Percentiles rank a stretch among this genome's conserved stretches.
phyloP scores from a whole-genome alignment of 2,113 vertebrate species.

The Paracanthobrama guichenoti region DNA sequence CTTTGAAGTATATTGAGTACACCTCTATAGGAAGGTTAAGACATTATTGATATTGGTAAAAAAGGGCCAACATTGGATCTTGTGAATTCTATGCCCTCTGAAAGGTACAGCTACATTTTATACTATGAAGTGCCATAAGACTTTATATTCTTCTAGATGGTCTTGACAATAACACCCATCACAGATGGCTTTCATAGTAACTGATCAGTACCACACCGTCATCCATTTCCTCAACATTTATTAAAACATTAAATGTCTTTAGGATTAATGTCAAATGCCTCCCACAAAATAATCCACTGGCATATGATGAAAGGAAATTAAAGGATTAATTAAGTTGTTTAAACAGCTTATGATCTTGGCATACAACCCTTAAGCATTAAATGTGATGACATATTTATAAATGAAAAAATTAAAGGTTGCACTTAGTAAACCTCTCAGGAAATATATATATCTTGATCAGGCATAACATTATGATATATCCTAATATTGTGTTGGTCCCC shows the following conservation, averaged over 20 bases:
- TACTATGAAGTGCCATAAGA: not conserved
- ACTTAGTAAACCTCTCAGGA: not conserved
- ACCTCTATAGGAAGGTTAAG: not conserved
- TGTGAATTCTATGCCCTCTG: not conserved
- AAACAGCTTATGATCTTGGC: not conserved
- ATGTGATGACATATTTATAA: not conserved
- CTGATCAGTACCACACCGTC: not conserved
- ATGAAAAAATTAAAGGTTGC: not conserved
- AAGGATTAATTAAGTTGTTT: conserved; percentile 16
- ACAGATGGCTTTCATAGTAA: not conserved
- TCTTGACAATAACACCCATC: not conserved
- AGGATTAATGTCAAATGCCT: conserved; percentile 13
- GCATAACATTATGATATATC: too few species aligned
- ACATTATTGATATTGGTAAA: conserved; percentile 17
- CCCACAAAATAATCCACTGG: not conserved
- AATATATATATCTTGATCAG: too few species aligned
- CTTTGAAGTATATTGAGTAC: not conserved
- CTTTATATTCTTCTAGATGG: not conserved
- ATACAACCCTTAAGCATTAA: not conserved
- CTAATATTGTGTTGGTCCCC: too few species aligned
- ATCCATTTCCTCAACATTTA: conserved; percentile 2
- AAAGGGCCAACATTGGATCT: not conserved
- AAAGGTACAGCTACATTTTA: not conserved
- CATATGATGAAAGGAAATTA: conserved; percentile 9
- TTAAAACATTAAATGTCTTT: not conserved